A percentile compares a stretch with the other conserved stretches of the same genome.
phyloP scores from a whole-genome alignment of 2,888 invertebrate species.

The Cryptocephalus moraei region DNA sequence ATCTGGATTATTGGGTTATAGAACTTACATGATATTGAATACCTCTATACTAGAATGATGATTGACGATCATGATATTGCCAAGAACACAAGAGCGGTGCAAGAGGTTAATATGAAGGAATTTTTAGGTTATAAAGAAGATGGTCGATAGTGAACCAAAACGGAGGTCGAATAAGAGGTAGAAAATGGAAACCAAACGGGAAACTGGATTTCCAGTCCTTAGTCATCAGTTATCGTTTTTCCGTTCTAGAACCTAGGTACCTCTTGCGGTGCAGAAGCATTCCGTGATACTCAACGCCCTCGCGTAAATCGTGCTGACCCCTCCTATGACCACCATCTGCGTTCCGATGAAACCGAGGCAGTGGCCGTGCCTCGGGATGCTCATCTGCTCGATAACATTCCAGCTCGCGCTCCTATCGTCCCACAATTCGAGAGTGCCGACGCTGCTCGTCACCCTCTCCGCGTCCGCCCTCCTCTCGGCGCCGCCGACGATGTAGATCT shows the following conservation, averaged over 20 bases:
- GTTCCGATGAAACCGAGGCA: constrained; percentile 53
- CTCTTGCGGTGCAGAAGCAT: constrained; percentile 52
- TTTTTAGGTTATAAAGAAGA: no score
- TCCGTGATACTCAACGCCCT: constrained; percentile 55
- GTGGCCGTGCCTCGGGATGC: constrained; percentile 56
- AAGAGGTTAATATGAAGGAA: no score
- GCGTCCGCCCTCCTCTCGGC: constrained; percentile 43
- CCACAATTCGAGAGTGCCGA: constrained; percentile 51
- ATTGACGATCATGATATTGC: no score
- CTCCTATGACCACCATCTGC: constrained; percentile 55
- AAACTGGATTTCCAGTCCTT: no score
- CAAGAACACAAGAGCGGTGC: no score
- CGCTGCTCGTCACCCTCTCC: constrained; percentile 42
- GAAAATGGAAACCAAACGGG: no score
- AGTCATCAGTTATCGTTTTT: no score
- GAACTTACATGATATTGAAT: no score
- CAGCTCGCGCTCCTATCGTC: constrained; percentile 46
- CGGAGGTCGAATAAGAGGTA: no score
- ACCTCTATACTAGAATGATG: no score
- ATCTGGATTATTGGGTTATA: no score
- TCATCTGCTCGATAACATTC: constrained; percentile 50
- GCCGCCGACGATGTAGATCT: constrained; percentile 57
- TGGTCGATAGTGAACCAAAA: no score
- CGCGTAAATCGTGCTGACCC: constrained; percentile 55
- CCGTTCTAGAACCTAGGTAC: constrained; percentile 12